Evolutionary conservation across 2,888 invertebrate genomes (phyloP).

Genomic region (Peribatodes rhomboidaria): DNA sequence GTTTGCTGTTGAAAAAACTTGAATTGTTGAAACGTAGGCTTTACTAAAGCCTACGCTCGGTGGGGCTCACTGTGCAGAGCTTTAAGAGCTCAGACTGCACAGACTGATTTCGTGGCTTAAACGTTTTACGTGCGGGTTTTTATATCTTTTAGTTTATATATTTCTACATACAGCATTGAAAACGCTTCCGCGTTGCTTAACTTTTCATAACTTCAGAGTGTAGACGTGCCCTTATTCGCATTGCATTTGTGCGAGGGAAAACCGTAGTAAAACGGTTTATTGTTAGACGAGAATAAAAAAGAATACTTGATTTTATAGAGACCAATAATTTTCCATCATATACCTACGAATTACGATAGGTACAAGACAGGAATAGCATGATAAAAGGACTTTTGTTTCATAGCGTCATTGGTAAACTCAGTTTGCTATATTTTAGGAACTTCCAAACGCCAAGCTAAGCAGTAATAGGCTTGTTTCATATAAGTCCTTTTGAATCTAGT

Average conservation of each 20-base stretch:
- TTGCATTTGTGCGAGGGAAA: conserved; percentile 28
- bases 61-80: too few relatives aligned
- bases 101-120: too few relatives aligned
- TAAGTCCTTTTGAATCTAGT: too few relatives aligned
- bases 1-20: not conserved
- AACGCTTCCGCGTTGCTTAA: not conserved
- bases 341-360: conserved; percentile 21
- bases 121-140: too few relatives aligned
- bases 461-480: too few relatives aligned
- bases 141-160: too few relatives aligned
- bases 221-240: conserved; percentile 7
- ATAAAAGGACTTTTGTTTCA: conserved; percentile 18
- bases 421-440: not conserved
- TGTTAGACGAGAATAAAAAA: conserved; percentile 34
- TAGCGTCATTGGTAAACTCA: conserved; percentile 9
- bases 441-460: too few relatives aligned
- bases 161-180: too few relatives aligned
- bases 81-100: too few relatives aligned
- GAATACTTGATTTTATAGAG: conserved; percentile 31
- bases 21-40: too few relatives aligned
- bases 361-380: conserved; percentile 8
- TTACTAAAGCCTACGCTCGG: too few relatives aligned
- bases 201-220: not conserved
- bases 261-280: conserved; percentile 34
- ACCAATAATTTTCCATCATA: conserved; percentile 28